Percentiles rank a stretch among this genome's conserved stretches.
Conservation (phyloP, 1,140 invertebrate genomes). For the Macrosteles quadrilineatus region DNA sequence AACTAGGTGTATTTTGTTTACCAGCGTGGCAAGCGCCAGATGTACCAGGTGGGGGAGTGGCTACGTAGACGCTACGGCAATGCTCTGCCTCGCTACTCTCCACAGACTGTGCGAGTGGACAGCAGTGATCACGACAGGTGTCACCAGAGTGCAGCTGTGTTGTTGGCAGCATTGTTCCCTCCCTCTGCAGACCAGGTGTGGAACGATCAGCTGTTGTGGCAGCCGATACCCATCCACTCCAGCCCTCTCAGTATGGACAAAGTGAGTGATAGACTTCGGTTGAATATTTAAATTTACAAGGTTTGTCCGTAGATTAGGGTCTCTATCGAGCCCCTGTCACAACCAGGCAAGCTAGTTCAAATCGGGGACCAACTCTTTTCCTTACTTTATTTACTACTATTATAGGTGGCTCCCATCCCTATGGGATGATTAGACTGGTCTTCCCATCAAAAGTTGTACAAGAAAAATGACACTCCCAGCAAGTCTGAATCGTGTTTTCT, state of each 20-base stretch:
- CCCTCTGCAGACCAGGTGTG: slow-evolving; percentile 68
- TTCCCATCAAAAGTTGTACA: no score
- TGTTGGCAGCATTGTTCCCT: slow-evolving; percentile 82
- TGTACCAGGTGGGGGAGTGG: slow-evolving; percentile 75
- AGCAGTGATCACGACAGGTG: slow-evolving; percentile 82
- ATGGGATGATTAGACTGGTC: no score
- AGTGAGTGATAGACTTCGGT: slow-evolving; percentile 59
- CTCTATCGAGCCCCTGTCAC: neutral
- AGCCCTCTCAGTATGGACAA: slow-evolving; percentile 66
- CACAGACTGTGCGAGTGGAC: slow-evolving; percentile 65
- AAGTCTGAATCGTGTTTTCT: no score
- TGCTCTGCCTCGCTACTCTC: slow-evolving; percentile 63
- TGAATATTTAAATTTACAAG: no score
- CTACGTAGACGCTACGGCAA: slow-evolving; percentile 67
- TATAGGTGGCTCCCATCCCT: no score
- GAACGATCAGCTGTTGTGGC: slow-evolving; percentile 74
- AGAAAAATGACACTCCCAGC: no score
- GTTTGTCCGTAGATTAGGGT: neutral
- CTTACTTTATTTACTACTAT: no score
- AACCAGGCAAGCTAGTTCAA: neutral
- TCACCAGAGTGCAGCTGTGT: slow-evolving; percentile 80
- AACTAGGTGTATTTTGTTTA: no score
- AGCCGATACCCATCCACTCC: slow-evolving; percentile 84
- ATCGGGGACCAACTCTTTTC: no score
- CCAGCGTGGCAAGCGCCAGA: slow-evolving; percentile 74